phyloP scores from a whole-genome alignment of 2,888 invertebrate species.

The Trypoxylon attenuatum region DNA sequence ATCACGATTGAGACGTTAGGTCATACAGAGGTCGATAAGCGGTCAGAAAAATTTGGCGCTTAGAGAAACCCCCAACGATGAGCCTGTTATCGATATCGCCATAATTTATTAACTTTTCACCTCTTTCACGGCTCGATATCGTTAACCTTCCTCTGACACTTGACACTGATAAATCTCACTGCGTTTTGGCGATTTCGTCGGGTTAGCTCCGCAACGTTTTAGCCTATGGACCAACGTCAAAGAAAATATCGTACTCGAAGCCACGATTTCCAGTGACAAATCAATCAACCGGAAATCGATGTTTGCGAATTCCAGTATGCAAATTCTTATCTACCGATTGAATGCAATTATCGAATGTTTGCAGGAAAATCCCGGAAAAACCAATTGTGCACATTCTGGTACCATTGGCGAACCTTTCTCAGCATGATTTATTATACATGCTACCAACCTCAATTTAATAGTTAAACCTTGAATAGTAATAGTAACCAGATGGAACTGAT shows the following conservation, averaged over 20 bases:
- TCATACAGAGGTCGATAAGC: too few species aligned
- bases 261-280: conserved; percentile 1
- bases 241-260: conserved; percentile 1
- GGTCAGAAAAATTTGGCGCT: too few species aligned
- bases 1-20: too few species aligned
- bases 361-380: too few species aligned
- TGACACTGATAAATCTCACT: conserved; percentile 2
- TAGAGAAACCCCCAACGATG: background rate
- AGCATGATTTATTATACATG: too few species aligned
- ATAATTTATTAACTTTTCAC: conserved; percentile 24
- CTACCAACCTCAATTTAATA: too few species aligned
- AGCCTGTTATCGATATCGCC: conserved; percentile 1
- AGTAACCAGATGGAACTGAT: too few species aligned
- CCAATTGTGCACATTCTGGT: too few species aligned
- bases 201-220: background rate
- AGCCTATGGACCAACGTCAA: conserved; percentile 11
- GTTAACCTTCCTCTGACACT: background rate
- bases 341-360: too few species aligned
- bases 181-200: conserved; percentile 4
- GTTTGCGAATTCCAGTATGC: conserved; percentile 11
- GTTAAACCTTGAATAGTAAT: too few species aligned
- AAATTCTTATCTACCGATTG: conserved; percentile 11
- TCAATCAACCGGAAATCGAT: conserved; percentile 23
- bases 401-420: too few species aligned
- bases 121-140: background rate